phyloP scores from a whole-genome alignment of 2,797 vertebrate genomes.

The Melanotaenia parkinsoni region DNA sequence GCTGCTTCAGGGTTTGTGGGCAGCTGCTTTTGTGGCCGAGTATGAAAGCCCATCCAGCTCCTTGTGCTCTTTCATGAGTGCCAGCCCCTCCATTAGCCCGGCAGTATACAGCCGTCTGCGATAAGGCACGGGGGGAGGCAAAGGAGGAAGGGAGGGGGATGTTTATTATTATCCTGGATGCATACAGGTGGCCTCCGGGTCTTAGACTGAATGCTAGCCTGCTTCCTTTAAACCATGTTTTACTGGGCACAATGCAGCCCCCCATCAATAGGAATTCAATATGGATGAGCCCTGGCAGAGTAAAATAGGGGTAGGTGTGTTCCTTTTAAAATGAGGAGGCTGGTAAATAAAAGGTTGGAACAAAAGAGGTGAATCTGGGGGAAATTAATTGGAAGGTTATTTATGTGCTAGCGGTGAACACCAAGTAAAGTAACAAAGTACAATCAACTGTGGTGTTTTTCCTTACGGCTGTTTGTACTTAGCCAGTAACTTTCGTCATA shows the following conservation, averaged over 20 bases:
- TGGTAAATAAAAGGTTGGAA: neutral
- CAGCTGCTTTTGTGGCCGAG: constrained; percentile 60
- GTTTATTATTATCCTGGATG: constrained; percentile 57
- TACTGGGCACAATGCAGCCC: constrained; percentile 35
- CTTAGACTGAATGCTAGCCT: constrained; percentile 38
- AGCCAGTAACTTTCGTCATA: constrained; percentile 7
- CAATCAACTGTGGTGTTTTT: neutral
- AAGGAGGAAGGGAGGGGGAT: neutral
- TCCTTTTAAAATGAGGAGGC: neutral
- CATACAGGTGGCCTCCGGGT: constrained; percentile 74
- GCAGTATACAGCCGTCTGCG: constrained; percentile 36
- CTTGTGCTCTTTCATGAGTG: constrained; percentile 53
- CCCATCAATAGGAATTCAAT: constrained; percentile 44
- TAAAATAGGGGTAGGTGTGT: neutral
- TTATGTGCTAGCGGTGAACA: neutral
- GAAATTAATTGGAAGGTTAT: neutral
- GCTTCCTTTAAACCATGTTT: constrained; percentile 59
- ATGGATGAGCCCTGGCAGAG: constrained; percentile 21
- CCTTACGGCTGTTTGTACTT: neutral
- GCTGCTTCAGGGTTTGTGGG: constrained; percentile 64
- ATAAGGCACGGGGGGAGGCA: constrained; percentile 10
- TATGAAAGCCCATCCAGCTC: constrained; percentile 45
- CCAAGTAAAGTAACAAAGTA: neutral
- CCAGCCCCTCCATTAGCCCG: constrained; percentile 66
- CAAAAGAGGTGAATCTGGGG: constrained; percentile 5